These are phyloP conservation scores for Leptestheria dahalacensis DNA, from an alignment of 1,140 invertebrate species.

Conservation along the genomic window DNA sequence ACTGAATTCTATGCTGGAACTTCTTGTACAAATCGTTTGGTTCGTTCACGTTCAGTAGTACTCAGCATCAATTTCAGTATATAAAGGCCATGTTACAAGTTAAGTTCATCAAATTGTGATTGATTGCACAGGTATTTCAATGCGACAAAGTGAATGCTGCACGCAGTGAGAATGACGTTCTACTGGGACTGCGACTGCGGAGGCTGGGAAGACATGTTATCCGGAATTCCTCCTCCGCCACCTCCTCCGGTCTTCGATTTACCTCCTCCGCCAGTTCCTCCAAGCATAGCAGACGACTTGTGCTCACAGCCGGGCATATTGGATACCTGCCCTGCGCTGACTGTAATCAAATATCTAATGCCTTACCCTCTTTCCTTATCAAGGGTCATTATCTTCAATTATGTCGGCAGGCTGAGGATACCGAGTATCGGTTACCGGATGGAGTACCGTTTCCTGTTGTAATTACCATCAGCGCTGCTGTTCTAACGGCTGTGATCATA, in stretches of 20 bases:
- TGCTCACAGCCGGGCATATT: no score
- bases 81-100: no score
- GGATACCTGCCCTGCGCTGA: background rate
- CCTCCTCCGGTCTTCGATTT: background rate
- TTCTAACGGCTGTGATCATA: background rate
- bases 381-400: no score
- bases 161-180: background rate
- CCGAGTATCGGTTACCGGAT: background rate
- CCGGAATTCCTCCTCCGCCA: no score
- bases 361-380: no score
- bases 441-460: background rate
- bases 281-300: background rate
- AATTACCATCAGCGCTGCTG: background rate
- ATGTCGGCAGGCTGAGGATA: background rate
- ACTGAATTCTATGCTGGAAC: no score
- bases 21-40: no score
- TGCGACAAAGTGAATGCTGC: background rate
- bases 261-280: background rate
- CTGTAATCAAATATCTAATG: background rate
- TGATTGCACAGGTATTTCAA: background rate
- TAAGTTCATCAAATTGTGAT: background rate
- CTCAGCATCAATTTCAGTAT: no score
- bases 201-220: background rate
- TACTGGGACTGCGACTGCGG: background rate
- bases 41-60: no score